Evolutionary conservation across 2,113 vertebrate species (phyloP).

Genomic region (Laticauda colubrina): DNA sequence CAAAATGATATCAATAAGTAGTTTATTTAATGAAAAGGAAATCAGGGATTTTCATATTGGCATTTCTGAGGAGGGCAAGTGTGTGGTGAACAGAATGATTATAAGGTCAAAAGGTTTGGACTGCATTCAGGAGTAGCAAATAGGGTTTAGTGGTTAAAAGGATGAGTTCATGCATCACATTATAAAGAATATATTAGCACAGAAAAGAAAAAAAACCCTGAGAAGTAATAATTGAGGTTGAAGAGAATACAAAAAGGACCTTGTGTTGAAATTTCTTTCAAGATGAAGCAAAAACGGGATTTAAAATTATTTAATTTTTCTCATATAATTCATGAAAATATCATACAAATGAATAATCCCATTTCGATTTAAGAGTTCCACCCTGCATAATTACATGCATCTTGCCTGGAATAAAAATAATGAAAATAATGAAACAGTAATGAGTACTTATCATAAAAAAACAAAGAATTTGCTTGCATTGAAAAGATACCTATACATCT

Average conservation of each 20-base stretch:
- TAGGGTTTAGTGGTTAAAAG: conserved; percentile 43
- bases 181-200: conserved; percentile 39
- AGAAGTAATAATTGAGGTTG: conserved; percentile 42
- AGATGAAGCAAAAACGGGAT: conserved; percentile 7
- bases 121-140: conserved; percentile 17
- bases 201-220: conserved; percentile 30
- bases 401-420: conserved; percentile 26
- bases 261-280: conserved; percentile 19
- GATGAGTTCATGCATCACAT: conserved; percentile 49
- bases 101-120: not conserved
- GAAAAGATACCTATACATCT: not conserved
- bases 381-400: conserved; percentile 1
- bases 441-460: not conserved
- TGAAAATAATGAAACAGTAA: conserved; percentile 34
- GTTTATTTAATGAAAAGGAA: conserved; percentile 41
- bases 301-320: conserved; percentile 1
- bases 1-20: conserved; percentile 37
- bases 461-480: conserved; percentile 6
- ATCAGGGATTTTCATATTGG: conserved; percentile 33
- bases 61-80: conserved; percentile 10
- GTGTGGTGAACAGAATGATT: conserved; percentile 29
- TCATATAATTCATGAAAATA: not conserved
- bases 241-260: conserved; percentile 43
- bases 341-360: conserved; percentile 51
- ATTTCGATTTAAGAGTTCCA: conserved; percentile 39